Percentiles rank a stretch among this genome's conserved stretches.
phyloP scores from a whole-genome alignment of 2,113 vertebrate species.

The Mustelus asterias region DNA sequence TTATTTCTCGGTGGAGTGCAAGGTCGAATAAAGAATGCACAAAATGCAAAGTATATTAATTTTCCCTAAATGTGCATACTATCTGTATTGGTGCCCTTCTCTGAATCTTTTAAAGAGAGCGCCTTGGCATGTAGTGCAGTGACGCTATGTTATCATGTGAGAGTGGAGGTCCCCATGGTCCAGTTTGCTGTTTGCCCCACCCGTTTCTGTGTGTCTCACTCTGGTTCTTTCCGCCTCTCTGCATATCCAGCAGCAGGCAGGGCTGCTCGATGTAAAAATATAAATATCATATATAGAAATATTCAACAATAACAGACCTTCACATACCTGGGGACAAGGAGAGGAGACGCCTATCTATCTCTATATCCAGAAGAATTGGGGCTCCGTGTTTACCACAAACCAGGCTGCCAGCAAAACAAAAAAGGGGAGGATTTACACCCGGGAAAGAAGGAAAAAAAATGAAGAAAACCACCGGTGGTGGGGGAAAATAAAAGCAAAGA shows the following conservation, averaged over 20 bases:
- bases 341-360: background rate
- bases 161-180: conserved; percentile 69
- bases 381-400: conserved; percentile 6
- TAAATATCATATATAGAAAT: conserved; percentile 16
- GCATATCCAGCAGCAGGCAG: conserved; percentile 46
- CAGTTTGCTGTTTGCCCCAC: conserved; percentile 71
- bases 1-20: background rate
- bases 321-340: conserved; percentile 36
- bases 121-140: conserved; percentile 61
- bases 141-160: conserved; percentile 78
- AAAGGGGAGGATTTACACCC: background rate
- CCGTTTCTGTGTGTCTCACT: conserved; percentile 47
- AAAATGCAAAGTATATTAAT: conserved; percentile 13
- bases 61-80: background rate
- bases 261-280: conserved; percentile 11
- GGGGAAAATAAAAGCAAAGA: background rate
- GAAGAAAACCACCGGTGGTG: background rate
- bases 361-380: conserved; percentile 5
- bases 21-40: background rate
- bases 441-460: background rate
- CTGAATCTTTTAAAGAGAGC: conserved; percentile 56
- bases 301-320: conserved; percentile 4
- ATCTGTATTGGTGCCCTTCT: background rate
- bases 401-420: background rate
- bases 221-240: conserved; percentile 52